These are phyloP conservation scores for Sciaenops ocellatus DNA, from an alignment of 2,797 vertebrate genomes.

Conservation along the genomic window DNA sequence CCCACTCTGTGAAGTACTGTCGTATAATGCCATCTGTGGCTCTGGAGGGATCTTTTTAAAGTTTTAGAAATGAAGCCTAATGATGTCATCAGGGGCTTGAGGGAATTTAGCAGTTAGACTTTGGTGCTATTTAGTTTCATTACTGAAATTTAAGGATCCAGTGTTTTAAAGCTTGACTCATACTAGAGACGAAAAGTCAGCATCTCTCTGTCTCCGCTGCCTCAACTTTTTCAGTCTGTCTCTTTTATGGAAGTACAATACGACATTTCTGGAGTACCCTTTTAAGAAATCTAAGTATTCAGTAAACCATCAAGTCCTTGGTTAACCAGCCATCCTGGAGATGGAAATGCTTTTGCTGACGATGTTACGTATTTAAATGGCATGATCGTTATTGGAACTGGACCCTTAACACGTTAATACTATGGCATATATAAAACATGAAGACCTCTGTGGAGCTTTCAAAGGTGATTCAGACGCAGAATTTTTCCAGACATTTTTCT, in stretches of 20 bases:
- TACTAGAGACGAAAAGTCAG: background rate
- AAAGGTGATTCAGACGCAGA: conserved; percentile 87
- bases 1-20: background rate
- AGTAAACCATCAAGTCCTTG: background rate
- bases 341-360: background rate
- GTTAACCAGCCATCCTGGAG: background rate
- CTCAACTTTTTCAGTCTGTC: background rate
- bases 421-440: conserved; percentile 95
- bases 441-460: conserved; percentile 97
- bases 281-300: background rate
- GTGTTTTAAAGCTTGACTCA: background rate
- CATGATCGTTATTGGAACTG: background rate
- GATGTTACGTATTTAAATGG: background rate
- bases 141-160: background rate
- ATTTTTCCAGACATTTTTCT: background rate
- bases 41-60: background rate
- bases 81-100: background rate
- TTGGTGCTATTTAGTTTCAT: background rate
- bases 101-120: too few species aligned
- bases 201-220: background rate
- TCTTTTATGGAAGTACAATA: background rate
- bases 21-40: background rate
- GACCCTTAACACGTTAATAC: conserved; percentile 85
- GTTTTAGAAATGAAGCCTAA: background rate
- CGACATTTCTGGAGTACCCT: background rate